Conservation (phyloP, 2,888 invertebrate genomes). For the Disparrhopalites patrizii region DNA sequence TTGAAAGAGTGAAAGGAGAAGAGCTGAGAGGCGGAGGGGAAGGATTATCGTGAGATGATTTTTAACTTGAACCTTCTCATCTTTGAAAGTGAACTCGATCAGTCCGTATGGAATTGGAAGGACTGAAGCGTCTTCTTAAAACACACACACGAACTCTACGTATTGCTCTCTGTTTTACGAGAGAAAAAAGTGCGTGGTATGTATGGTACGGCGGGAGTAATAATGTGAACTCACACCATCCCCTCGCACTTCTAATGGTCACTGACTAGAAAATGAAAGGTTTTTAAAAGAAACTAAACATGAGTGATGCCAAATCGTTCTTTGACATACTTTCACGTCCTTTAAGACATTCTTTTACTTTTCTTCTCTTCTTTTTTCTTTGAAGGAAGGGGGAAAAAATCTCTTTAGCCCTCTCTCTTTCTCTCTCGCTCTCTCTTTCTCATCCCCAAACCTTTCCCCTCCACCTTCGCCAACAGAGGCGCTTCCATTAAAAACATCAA, state of each 20-base stretch:
- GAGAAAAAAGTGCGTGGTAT: too few species aligned
- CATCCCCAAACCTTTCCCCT: neutral
- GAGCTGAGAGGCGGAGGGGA: neutral
- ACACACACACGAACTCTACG: too few species aligned
- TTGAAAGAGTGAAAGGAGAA: neutral
- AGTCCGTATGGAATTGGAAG: neutral
- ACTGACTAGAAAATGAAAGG: slow-evolving; percentile 16
- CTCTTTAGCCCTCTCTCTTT: neutral
- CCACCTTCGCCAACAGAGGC: neutral
- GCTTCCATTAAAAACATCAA: slow-evolving; percentile 9
- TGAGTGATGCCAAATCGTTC: slow-evolving; percentile 1
- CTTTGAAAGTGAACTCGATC: slow-evolving; percentile 17
- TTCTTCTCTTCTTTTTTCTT: too few species aligned
- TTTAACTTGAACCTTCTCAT: slow-evolving; percentile 8
- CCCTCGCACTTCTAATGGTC: slow-evolving; percentile 11
- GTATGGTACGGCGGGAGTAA: neutral
- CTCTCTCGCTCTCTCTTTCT: neutral
- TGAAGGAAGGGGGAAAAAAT: neutral
- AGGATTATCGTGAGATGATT: slow-evolving; percentile 20
- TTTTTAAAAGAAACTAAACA: slow-evolving; percentile 3
- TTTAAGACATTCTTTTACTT: neutral
- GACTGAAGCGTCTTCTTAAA: neutral
- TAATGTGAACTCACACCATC: neutral
- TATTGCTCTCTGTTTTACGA: neutral
- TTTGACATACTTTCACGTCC: slow-evolving; percentile 3